Evolutionary conservation across 1,140 invertebrate species (phyloP), one percentile per base, ranked within the genome.

Genomic region (Camponotus vicinus): DNA sequence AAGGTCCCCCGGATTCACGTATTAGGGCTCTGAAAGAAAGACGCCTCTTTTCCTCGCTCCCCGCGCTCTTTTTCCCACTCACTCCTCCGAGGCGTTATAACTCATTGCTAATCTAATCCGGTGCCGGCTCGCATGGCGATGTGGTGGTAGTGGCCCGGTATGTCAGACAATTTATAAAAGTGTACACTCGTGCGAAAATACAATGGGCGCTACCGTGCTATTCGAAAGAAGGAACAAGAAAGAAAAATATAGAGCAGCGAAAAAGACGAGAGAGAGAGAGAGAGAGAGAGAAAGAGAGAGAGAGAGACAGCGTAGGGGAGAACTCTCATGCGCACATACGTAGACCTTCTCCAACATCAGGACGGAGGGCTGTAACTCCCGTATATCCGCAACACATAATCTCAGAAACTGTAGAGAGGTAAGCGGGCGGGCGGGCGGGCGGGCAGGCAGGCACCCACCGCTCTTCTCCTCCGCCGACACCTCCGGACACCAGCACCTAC

Each of bases 381-480:
- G 86, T 89, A 88, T 91, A 92, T 92, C 86, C 91, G 87, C 89
- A 83, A 90, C 90, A 90, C 91, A 92, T 93, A 91, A 92, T 92
- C 92, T 91, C 86, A 89, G 91, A 92, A 92, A 91, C 79, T 67
- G 85, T 64, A 86, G 66, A 76, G 52, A 71, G 55, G 77, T 66
- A 71, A 52, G 73, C 55, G 27, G 32, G 18, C 71, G 57, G 18
- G 18, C 71, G 57, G 18, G 78, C 21, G 40, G 18, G 61, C 45
- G 7, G 37, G 37, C 18, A 57, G 37, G 79, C 67, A 82, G 18
- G 52, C 71, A 86, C 78, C 83, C 40, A 66, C 49, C 45, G 70
- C 57, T 73, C 49, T 75, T 49, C 83, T 69, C 86, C 70, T 59
- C 34, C 64, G 42, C 70, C 59, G 67, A 64, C 79, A 87, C 59